Base-by-base conservation (phyloP, 2,888 invertebrate genomes). In the Baronia brevicornis region DNA sequence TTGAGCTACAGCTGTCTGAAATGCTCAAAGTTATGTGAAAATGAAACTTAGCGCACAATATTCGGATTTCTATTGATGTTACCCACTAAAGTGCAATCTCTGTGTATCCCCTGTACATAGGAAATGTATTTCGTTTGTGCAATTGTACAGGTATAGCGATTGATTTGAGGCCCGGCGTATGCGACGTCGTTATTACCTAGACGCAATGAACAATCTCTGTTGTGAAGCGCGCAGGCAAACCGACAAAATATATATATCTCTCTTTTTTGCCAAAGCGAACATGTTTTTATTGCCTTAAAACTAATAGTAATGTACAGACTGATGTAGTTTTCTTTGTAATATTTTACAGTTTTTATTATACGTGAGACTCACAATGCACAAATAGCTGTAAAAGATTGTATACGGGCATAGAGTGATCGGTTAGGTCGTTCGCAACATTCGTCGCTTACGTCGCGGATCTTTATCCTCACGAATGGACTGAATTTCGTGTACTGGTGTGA, bases 41-140 rank as follows among this genome's bases (percentile, higher is more conserved):
- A 68, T 71, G 79, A 68, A 78, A 80, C 79, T 77, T 78, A 78
- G 77, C 82, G 82, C 82, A 84, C 82, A 84, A 80, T 77, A 74
- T 74, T 73, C 62, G 67, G 75, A 68, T 70, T 66, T 64, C 57
- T 75, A 72, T 74, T 70, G 68, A 67, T 77, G 75, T 80, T 73
- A 73, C 68, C 78, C 73, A 66, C 68, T 70, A 54, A 65, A 58
- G 65, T 69, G 71, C 73, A 75, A 69, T 70, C 66, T 73, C 63
- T 74, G 64, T 71, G 73, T 75, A 71, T 63, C 65, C 62, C 64
- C 61, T 74, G 74, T 77, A 78, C 69, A 77, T 75, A 75, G 56
- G 46, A 57, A 63, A 54, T 64, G 48, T 54, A 46, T 68, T 69
- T 66, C 49, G 62, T 74, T 74, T 66, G 64, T 72, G 73, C 74